Conservation (phyloP, 2,888 invertebrate genomes). For the Uloborus plumipes region DNA sequence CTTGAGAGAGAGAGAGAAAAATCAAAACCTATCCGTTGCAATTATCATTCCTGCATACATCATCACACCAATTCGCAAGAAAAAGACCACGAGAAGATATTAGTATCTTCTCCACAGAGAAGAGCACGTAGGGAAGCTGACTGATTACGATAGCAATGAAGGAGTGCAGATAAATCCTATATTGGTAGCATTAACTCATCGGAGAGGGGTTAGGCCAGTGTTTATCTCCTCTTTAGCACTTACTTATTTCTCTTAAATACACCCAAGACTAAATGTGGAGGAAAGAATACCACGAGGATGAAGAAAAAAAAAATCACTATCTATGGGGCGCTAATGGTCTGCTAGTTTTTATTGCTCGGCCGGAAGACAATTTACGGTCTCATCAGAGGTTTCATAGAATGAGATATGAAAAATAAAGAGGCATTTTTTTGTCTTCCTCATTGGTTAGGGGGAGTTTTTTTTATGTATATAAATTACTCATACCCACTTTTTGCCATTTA, state of each 20-base stretch:
- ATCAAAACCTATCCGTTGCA: slow-evolving; percentile 10
- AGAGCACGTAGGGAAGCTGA: slow-evolving; percentile 41
- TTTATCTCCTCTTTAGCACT: slow-evolving; percentile 47
- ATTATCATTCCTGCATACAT: slow-evolving; percentile 60
- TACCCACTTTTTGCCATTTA: slow-evolving; percentile 34
- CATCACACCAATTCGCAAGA: slow-evolving; percentile 29
- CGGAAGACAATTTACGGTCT: slow-evolving; percentile 57
- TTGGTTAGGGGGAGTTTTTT: too few species aligned
- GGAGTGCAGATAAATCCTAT: slow-evolving; percentile 48
- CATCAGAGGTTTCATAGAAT: slow-evolving; percentile 36
- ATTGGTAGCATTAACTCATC: slow-evolving; percentile 59
- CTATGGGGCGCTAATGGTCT: slow-evolving; percentile 27
- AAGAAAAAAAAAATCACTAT: slow-evolving; percentile 10
- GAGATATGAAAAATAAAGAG: slow-evolving; percentile 56
- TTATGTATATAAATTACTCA: slow-evolving; percentile 8
- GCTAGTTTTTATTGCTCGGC: slow-evolving; percentile 34
- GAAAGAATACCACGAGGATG: slow-evolving; percentile 3
- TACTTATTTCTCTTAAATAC: slow-evolving; percentile 60
- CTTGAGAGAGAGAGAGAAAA: too few species aligned
- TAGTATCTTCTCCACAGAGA: background rate
- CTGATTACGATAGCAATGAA: slow-evolving; percentile 34
- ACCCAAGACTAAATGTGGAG: slow-evolving; percentile 9
- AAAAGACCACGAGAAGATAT: background rate
- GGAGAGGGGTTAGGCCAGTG: slow-evolving; percentile 22
- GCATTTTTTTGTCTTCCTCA: slow-evolving; percentile 9